Evolutionary conservation across 2,888 invertebrate genomes (phyloP), one percentile per base, ranked within the genome.

Genomic region (Punctoribates punctum): DNA sequence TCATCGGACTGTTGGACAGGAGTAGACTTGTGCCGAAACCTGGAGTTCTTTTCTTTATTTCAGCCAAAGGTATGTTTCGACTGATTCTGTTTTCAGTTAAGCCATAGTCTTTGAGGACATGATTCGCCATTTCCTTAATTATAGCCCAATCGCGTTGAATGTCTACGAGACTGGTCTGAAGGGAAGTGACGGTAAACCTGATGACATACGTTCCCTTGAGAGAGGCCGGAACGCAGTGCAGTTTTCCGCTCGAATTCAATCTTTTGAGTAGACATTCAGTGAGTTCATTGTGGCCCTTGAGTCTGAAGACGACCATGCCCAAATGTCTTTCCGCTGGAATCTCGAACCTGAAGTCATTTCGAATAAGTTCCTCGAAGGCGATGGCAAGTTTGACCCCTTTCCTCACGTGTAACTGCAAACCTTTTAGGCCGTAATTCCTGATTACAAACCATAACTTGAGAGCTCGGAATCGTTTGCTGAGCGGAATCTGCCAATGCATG

Each of bases 381-480:
- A 91, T 90, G 0, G 96, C 96, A 82, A 96, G 84, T 34, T 91
- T 88, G 0, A 98, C 94, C 1, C 95, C 90, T 93, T 95, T 91
- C 79, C 96, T 88, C 81, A 98, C 91, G 83, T 97, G 96, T 80
- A 91, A 90, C 83, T 97, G 97, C 0, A 97, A 86, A 0, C 97
- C 96, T 78, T 88, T 88, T 17, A 96, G 89, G 9, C 97, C 97
- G 81, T 90, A 97, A 81, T 92, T 94, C 62, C 97, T 87, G n/a
- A 97, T 87, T 0, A 97, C 96, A 83, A 97, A 97, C 97, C 97
- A 98, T 0, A 97, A 86, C 83, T 98, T 97, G 48, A 98, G 83
- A 0, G 97, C 90, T 46, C 97, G 88, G 83, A 98, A 98, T 79
- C 94, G 88, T 82, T 93, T 93, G 81, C 96, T 96, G 73, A 98